phyloP scores from a whole-genome alignment of 1,140 invertebrate species.

The Sycophaga agraensis region DNA sequence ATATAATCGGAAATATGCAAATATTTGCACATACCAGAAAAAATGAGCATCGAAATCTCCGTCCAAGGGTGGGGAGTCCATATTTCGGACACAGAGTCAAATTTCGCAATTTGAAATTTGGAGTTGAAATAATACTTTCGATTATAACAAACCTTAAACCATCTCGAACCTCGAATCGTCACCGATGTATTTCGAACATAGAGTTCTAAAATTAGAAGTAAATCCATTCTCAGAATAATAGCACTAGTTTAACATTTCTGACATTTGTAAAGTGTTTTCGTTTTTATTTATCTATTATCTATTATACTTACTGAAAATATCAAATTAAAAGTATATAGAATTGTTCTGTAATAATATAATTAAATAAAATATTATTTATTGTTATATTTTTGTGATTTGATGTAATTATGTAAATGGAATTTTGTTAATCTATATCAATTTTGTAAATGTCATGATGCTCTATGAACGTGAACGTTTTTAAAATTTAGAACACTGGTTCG shows the following conservation, averaged over 20 bases:
- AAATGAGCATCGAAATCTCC: too few relatives aligned
- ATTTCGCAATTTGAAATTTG: too few relatives aligned
- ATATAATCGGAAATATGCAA: too few relatives aligned
- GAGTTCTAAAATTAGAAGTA: conserved; percentile 25
- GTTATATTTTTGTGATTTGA: conserved; percentile 3
- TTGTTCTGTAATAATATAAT: neutral
- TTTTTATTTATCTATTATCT: too few relatives aligned
- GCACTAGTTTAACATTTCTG: neutral
- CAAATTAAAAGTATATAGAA: too few relatives aligned
- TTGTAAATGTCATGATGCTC: neutral
- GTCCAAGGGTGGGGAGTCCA: too few relatives aligned
- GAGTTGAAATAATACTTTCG: too few relatives aligned
- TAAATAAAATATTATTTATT: neutral
- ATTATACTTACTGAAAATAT: too few relatives aligned
- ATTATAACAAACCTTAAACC: too few relatives aligned
- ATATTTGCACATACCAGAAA: too few relatives aligned
- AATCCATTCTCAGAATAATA: neutral
- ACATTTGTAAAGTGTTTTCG: neutral
- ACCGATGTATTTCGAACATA: conserved; percentile 18
- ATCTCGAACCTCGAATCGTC: conserved; percentile 38
- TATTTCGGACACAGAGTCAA: too few relatives aligned
- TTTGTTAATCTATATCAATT: neutral
- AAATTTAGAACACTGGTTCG: conserved; percentile 24
- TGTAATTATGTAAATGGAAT: neutral
- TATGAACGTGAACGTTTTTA: neutral